Percentiles rank a stretch among this genome's conserved stretches.
These are phyloP conservation scores for Octodon degus DNA, from an alignment of 2,113 vertebrate species.

Conservation along the genomic window DNA sequence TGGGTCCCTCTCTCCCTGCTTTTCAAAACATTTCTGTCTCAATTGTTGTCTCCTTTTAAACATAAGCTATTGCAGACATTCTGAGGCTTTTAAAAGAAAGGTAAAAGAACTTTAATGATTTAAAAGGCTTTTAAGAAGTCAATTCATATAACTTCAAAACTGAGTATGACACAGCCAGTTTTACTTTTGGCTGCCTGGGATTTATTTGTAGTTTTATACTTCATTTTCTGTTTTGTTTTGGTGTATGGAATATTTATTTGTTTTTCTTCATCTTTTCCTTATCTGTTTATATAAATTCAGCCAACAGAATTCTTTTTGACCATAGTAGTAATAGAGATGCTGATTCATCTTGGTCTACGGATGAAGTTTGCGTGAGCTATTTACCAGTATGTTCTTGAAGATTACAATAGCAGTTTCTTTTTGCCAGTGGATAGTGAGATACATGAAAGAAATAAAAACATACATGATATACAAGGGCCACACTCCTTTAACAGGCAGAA, in stretches of 20 bases:
- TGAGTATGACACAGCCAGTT: slow-evolving; percentile 8
- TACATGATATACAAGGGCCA: neutral
- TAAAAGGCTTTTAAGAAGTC: slow-evolving; percentile 40
- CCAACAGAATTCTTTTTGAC: slow-evolving; percentile 49
- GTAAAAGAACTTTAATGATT: neutral
- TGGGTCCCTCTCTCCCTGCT: neutral
- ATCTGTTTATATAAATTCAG: slow-evolving; percentile 50
- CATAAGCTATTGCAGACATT: neutral
- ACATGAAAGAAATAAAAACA: slow-evolving; percentile 2
- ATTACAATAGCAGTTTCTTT: slow-evolving; percentile 29
- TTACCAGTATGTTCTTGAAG: slow-evolving; percentile 17
- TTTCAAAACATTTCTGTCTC: slow-evolving; percentile 48
- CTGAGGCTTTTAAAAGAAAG: slow-evolving; percentile 28
- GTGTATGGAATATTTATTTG: slow-evolving; percentile 15
- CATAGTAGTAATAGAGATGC: slow-evolving; percentile 10
- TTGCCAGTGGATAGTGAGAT: neutral
- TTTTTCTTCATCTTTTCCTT: slow-evolving; percentile 61
- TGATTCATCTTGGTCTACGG: slow-evolving; percentile 8
- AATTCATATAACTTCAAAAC: slow-evolving; percentile 17
- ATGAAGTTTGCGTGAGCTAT: slow-evolving; percentile 11
- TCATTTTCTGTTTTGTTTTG: slow-evolving; percentile 12
- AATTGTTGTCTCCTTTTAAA: slow-evolving; percentile 24
- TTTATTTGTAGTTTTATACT: neutral
- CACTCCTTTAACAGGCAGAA: neutral
- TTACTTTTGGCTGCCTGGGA: slow-evolving; percentile 27